Evolutionary conservation across 1,140 invertebrate species (phyloP).

Genomic region (Zaprionus capensis): DNA sequence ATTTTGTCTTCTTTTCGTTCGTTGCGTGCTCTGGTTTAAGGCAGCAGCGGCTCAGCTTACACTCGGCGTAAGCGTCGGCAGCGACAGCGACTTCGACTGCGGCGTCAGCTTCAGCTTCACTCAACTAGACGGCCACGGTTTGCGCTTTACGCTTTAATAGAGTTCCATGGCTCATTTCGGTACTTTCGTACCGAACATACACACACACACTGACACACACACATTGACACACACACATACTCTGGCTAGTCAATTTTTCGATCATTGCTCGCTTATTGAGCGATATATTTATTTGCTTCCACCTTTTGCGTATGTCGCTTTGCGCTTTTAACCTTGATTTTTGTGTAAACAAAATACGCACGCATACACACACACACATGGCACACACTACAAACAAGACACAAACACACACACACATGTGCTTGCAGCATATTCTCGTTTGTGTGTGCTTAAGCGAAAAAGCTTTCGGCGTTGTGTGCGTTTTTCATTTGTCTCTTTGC

Average conservation of each 20-base stretch:
- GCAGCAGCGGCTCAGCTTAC: slow-evolving; percentile 40
- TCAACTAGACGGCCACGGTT: slow-evolving; percentile 37
- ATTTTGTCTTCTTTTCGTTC: slow-evolving; percentile 7
- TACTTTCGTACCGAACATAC: slow-evolving; percentile 40
- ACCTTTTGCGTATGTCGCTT: slow-evolving; percentile 73
- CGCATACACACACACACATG: slow-evolving; percentile 39
- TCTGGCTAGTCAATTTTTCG: slow-evolving; percentile 53
- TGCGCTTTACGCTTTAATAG: slow-evolving; percentile 45
- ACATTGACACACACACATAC: slow-evolving; percentile 9
- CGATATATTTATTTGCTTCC: slow-evolving; percentile 72
- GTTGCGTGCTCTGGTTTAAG: slow-evolving; percentile 45
- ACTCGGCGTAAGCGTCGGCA: neutral
- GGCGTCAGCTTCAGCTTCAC: slow-evolving; percentile 10
- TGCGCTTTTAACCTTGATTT: slow-evolving; percentile 80
- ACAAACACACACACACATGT: slow-evolving; percentile 3
- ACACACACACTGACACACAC: slow-evolving; percentile 8
- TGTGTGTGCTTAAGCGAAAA: slow-evolving; percentile 53
- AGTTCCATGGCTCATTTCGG: slow-evolving; percentile 41
- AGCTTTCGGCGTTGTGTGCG: slow-evolving; percentile 69
- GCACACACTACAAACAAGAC: slow-evolving; percentile 33
- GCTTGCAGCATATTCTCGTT: slow-evolving; percentile 56
- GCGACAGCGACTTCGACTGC: neutral
- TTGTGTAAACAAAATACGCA: slow-evolving; percentile 74
- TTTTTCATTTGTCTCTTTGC: slow-evolving; percentile 62
- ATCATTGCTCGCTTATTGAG: slow-evolving; percentile 66